Percentiles rank a stretch among this genome's conserved stretches.
Conservation (phyloP, 2,888 invertebrate species). For the Ephialtes manifestator region DNA sequence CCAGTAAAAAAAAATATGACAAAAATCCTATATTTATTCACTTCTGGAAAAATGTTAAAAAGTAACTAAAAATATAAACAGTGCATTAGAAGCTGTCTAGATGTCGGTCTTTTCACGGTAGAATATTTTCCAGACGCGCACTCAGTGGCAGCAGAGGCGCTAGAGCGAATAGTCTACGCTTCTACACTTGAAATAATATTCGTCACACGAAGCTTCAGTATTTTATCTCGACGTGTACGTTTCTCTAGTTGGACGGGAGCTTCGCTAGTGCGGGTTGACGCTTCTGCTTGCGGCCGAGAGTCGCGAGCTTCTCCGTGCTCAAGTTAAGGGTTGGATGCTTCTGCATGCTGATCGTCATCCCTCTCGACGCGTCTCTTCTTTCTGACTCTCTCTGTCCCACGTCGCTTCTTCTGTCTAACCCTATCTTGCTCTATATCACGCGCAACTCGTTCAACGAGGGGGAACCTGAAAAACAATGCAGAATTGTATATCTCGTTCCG, state of each 20-base stretch:
- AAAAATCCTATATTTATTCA: background rate
- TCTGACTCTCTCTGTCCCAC: slow-evolving; percentile 13
- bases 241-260: slow-evolving; percentile 18
- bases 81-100: background rate
- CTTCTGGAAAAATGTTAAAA: background rate
- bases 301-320: slow-evolving; percentile 53
- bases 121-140: slow-evolving; percentile 9
- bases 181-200: slow-evolving; percentile 60
- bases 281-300: slow-evolving; percentile 42
- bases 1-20: no score
- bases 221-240: slow-evolving; percentile 43
- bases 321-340: slow-evolving; percentile 50
- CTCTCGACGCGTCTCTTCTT: slow-evolving; percentile 27
- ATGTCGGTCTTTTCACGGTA: background rate
- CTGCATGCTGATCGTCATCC: slow-evolving; percentile 47
- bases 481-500: slow-evolving; percentile 53
- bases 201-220: slow-evolving; percentile 58
- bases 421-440: slow-evolving; percentile 57
- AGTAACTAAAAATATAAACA: background rate
- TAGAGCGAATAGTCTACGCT: background rate
- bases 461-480: slow-evolving; percentile 55
- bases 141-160: slow-evolving; percentile 18
- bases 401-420: background rate
- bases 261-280: slow-evolving; percentile 37
- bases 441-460: slow-evolving; percentile 35